These are phyloP conservation scores for Hypena proboscidalis DNA, from an alignment of 2,888 invertebrate genomes.

Conservation along the genomic window DNA sequence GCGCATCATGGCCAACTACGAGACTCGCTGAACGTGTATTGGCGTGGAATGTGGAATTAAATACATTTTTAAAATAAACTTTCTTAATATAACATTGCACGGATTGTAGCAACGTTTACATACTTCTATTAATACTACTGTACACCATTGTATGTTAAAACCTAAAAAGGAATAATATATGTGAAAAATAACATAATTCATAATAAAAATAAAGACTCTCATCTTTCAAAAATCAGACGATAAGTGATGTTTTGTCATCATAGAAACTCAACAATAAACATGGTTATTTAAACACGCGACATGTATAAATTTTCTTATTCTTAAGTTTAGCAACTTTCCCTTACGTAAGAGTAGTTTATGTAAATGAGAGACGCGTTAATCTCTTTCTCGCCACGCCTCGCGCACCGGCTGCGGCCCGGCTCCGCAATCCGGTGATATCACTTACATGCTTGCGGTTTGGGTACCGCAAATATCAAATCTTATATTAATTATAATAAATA, in stretches of 20 bases:
- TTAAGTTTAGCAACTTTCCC: constrained; percentile 53
- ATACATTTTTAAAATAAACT: too few species aligned
- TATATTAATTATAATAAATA: too few species aligned
- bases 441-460: constrained; percentile 16
- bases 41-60: too few species aligned
- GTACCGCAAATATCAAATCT: constrained; percentile 16
- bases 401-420: constrained; percentile 5
- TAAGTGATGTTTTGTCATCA: constrained; percentile 1
- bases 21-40: too few species aligned
- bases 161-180: too few species aligned
- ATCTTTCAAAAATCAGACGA: background rate
- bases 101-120: too few species aligned
- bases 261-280: constrained; percentile 16
- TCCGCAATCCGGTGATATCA: constrained; percentile 27
- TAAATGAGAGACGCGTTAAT: constrained; percentile 43
- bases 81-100: too few species aligned
- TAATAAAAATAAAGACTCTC: too few species aligned
- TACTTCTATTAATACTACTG: too few species aligned
- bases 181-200: too few species aligned
- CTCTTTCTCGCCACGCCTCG: constrained; percentile 36
- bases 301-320: constrained; percentile 42
- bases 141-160: too few species aligned
- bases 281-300: constrained; percentile 14
- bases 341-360: constrained; percentile 55
- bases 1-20: too few species aligned